Conservation (phyloP, 2,113 vertebrate species). For the Chloebia gouldiae region DNA sequence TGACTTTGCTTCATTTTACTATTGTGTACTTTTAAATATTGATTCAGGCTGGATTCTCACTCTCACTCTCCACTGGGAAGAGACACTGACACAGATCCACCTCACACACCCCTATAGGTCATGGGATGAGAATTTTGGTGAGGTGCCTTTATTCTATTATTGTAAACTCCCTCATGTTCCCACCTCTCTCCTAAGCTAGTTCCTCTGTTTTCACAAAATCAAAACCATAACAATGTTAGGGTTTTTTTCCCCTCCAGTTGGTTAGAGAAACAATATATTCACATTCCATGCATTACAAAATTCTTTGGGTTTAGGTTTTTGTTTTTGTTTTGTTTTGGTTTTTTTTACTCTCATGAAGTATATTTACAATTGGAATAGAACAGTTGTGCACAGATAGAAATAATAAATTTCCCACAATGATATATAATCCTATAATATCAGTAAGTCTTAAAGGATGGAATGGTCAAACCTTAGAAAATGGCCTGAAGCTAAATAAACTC, state of each 20-base stretch:
- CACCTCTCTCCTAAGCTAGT: background rate
- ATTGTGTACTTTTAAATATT: background rate
- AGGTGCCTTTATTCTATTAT: background rate
- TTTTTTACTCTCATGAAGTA: background rate
- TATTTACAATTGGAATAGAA: background rate
- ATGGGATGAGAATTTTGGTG: background rate
- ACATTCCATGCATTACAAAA: background rate
- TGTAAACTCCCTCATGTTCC: background rate
- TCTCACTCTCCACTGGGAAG: background rate
- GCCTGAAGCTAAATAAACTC: background rate
- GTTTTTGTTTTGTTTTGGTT: fast-evolving
- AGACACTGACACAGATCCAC: background rate
- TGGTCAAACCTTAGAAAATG: background rate
- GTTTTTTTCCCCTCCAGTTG: background rate
- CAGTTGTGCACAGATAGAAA: background rate
- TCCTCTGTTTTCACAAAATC: background rate
- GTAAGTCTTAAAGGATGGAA: background rate
- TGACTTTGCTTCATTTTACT: background rate
- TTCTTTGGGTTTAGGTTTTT: background rate
- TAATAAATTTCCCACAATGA: background rate
- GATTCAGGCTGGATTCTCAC: background rate
- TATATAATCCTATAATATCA: background rate
- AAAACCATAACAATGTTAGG: background rate
- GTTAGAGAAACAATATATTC: background rate
- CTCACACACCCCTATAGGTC: background rate